phyloP scores from a whole-genome alignment of 2,797 vertebrate genomes.

The Pangasius djambal region DNA sequence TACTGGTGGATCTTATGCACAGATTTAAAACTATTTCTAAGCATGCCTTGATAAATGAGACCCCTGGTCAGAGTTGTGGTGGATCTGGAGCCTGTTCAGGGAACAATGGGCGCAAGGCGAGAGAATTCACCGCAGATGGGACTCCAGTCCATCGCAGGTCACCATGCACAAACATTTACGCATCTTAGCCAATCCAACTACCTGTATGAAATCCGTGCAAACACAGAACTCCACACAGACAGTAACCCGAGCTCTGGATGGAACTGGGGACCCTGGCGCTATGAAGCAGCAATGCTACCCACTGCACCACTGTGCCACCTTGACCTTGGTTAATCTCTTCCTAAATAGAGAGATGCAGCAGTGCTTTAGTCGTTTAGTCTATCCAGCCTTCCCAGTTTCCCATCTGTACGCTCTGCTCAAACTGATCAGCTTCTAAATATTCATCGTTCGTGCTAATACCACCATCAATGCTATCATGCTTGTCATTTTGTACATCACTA shows the following conservation, averaged over 20 bases:
- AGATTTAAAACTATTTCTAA: neutral
- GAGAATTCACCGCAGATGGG: neutral
- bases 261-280: neutral
- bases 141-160: neutral
- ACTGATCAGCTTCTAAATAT: neutral
- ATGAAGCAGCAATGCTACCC: neutral
- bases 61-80: neutral
- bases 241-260: neutral
- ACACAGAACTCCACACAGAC: neutral
- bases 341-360: neutral
- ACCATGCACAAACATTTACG: no score
- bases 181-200: slow-evolving; percentile 1
- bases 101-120: neutral
- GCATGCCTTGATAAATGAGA: neutral
- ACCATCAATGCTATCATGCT: neutral
- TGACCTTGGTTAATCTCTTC: neutral
- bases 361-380: neutral
- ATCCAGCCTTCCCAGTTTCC: neutral
- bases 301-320: neutral
- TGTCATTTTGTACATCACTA: neutral
- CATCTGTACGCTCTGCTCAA: neutral
- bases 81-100: neutral
- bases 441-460: neutral
- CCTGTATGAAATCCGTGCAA: no score
- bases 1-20: neutral